Base-by-base conservation (phyloP, 2,888 invertebrate species). In the Itoplectis maculator region DNA sequence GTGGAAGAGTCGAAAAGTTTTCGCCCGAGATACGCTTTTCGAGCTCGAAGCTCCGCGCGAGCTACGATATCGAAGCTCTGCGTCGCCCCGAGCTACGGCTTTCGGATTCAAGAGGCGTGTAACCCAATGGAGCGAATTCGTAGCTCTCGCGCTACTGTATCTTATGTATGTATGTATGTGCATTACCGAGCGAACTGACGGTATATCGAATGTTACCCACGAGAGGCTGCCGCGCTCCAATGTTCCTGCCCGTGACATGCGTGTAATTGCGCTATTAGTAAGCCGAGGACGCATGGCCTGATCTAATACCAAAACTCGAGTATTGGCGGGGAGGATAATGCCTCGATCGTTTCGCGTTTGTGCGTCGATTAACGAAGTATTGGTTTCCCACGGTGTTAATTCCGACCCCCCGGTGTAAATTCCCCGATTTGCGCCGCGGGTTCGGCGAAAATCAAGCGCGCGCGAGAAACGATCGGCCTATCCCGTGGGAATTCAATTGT, bases 201-300 rank as follows among this genome's bases (percentile, higher is more conserved):
- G 13, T 63, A 35, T 68, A 77, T 63, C 59, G 77, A 70, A 70
- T 51, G 42, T 63, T 11, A 13, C 77, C 69, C 61, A 63, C 11
- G 63, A 77, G 63, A 77, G 77, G 61, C 29, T 29, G 42, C 63
- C n/a, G 35, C 45, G 51, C 42, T 51, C 29, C 29, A 45, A 6
- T 40, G 68, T 49, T 47, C n/a, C 77, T 79, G 81, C 79, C 80
- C 85, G 78, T 85, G 85, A 87, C 83, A 84, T 69, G 86, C 80
- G 84, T 77, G 86, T 79, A 76, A 88, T 87, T 86, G 85, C 86
- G 83, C 86, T 85, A 84, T 89, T 88, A 86, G 85, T 85, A 81
- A 86, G 76, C 80, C 56, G 65, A 61, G 72, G 79, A 82, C 61
- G 73, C 59, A 70, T 45, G 59, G 40, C 40, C 63, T 15, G 51